Base-by-base conservation (phyloP, 2,113 vertebrate species). In the Anhinga anhinga region DNA sequence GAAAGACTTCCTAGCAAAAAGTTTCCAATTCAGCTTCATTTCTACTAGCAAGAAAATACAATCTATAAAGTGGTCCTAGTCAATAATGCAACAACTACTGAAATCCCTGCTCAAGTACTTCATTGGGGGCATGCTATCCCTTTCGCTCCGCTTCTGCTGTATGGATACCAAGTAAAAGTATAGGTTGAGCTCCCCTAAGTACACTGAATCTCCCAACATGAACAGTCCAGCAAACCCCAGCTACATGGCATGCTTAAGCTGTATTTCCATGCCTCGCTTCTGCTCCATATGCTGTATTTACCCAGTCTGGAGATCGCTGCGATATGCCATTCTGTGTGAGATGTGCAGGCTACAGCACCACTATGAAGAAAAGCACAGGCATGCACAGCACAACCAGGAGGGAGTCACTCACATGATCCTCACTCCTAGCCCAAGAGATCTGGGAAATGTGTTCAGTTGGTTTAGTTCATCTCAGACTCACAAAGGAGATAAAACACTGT, bases 291-390 rank as follows among this genome's bases (percentile, higher is more conserved):
- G 9, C 12, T 36, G 16, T 23, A 67, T 67, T 55, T 61, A n/a
- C 15, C 23, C 11, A 32, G 21, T 15, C 26, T 62, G 30, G 14
- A 23, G n/a, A 42, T 42, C 40, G 23, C 34, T 67, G 53, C 18
- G n/a, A 29, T 42, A 26, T 47, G 58, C 12, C 21, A 7, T 26
- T 23, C n/a, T 36, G 11, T 10, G 21, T 2, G 29, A 59, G 67
- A 59, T 67, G 52, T 30, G 11, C 23, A 23, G 11, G 18, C 38
- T 66, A 61, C 38, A 81, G 34, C 67, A 53, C 21, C 11, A 2
- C 34, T 45, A 52, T 3, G 1, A 74, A 36, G 8, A 12, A 53
- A 26, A 15, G 23, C 11, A 15, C 0, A 0, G 65, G 42, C 42
- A 65, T 1, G 2, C 17, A 23, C 27, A 42, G n/a, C 15, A 47